These are phyloP conservation scores for Oligia fasciuncula DNA, from an alignment of 2,888 invertebrate genomes.

Conservation along the genomic window DNA sequence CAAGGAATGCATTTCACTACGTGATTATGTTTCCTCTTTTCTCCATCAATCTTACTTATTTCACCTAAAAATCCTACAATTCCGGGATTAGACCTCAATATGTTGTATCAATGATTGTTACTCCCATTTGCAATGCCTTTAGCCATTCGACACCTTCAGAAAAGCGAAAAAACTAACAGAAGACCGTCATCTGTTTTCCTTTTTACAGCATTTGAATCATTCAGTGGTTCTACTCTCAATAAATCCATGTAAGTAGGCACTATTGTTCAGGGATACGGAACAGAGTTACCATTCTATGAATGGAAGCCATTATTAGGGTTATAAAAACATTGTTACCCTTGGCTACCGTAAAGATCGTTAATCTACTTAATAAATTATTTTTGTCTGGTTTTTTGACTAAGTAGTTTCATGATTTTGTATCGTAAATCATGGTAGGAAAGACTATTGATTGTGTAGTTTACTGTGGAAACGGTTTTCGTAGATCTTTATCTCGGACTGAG, in stretches of 20 bases:
- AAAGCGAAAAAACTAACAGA: constrained; percentile 37
- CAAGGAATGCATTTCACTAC: neutral
- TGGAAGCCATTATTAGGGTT: constrained; percentile 53
- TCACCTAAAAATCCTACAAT: neutral
- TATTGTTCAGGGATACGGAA: constrained; percentile 41
- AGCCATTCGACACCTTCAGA: neutral
- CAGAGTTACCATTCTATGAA: constrained; percentile 53
- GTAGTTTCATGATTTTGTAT: constrained; percentile 23
- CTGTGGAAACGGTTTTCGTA: constrained; percentile 12
- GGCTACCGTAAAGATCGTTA: constrained; percentile 25
- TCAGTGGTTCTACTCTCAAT: constrained; percentile 49
- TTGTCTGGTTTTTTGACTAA: constrained; percentile 14
- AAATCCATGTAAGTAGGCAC: constrained; percentile 51
- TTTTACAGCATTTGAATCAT: constrained; percentile 58
- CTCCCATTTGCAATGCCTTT: constrained; percentile 24
- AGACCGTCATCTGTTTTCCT: constrained; percentile 51
- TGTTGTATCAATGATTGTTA: constrained; percentile 14
- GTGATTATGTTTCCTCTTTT: neutral
- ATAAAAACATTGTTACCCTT: constrained; percentile 52
- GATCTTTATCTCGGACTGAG: constrained; percentile 28
- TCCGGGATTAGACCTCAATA: neutral
- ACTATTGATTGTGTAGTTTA: constrained; percentile 24
- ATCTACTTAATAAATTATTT: constrained; percentile 25
- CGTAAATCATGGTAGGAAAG: constrained; percentile 18
- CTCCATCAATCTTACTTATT: neutral